Conservation (phyloP, 37 sponge, comb jelly and placozoan genomes). For the Crambe crambe region DNA sequence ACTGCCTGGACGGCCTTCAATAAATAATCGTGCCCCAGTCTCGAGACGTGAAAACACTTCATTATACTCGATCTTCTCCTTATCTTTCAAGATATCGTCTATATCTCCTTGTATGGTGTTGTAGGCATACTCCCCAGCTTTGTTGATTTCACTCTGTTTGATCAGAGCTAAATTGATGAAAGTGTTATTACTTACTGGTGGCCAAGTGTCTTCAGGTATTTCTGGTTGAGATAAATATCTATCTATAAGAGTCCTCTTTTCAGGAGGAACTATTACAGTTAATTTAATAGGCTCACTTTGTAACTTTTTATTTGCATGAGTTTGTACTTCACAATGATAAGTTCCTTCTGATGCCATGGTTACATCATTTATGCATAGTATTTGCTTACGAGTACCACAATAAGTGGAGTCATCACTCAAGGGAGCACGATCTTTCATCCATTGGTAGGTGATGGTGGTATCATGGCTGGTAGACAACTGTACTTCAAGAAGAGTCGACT, state of each 20-base stretch:
- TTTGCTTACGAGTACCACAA: neutral
- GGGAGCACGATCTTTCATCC: neutral
- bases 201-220: conserved; percentile 1
- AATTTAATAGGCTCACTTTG: neutral
- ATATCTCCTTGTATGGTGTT: neutral
- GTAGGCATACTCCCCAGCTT: neutral
- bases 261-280: neutral
- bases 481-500: too few species aligned
- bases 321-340: neutral
- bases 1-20: conserved; percentile 28
- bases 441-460: neutral
- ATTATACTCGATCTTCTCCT: neutral
- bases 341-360: neutral
- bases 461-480: neutral
- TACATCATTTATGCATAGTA: neutral
- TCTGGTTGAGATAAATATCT: neutral
- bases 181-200: neutral
- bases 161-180: conserved; percentile 5
- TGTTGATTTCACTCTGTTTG: neutral
- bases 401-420: neutral
- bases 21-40: neutral
- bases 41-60: neutral
- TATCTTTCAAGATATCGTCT: neutral
- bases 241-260: neutral
- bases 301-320: neutral